Evolutionary conservation across 2,888 invertebrate genomes (phyloP), one percentile per base, ranked within the genome.

Genomic region (Synergus gifuensis): DNA sequence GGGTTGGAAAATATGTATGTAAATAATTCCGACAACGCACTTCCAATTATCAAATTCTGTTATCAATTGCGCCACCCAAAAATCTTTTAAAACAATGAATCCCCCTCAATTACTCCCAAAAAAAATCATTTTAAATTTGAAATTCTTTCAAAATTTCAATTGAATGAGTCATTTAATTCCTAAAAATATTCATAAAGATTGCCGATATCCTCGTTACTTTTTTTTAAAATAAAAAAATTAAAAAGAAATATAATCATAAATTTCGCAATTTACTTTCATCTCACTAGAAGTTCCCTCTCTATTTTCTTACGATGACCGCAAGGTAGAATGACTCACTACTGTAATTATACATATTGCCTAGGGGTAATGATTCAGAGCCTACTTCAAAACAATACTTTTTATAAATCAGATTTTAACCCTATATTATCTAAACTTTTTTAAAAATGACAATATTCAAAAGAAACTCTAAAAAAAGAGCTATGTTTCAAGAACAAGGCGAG

Each of bases 261-360:
- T n/a, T 62, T 60, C 60, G 16, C 36, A 76, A 60, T 58, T 80
- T 44, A 49, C 76, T 76, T 63, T 63, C 69, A 79, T 64, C 42
- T 76, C 36, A 54, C 12, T 18, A 46, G 46, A 46, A 54, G n/a
- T 44, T 40, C 54, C 58, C 78, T 44, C 62, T 76, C 77, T 46
- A 42, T 62, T 60, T 64, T 16, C 77, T 36, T 63, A 42, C 22
- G 69, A 69, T 69, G 69, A 69, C 46, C 69, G 46, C 69, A 46
- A 63, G 36, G 22, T 63, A 42, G 66, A 66, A 69, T 69, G 69
- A 69, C 49, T 69, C 69, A 69, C 69, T 22, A 49, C 46, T 49
- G 46, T n/a, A 73, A 73, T 73, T 54, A 36, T 22, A 36, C 5
- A 5, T 5, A 60, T 60, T 22, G 60, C 60, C 60, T 60, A 11